Percentiles rank a stretch among this genome's conserved stretches.
Evolutionary conservation across 2,888 invertebrate genomes (phyloP).

Genomic region (Prionchulus punctatus): DNA sequence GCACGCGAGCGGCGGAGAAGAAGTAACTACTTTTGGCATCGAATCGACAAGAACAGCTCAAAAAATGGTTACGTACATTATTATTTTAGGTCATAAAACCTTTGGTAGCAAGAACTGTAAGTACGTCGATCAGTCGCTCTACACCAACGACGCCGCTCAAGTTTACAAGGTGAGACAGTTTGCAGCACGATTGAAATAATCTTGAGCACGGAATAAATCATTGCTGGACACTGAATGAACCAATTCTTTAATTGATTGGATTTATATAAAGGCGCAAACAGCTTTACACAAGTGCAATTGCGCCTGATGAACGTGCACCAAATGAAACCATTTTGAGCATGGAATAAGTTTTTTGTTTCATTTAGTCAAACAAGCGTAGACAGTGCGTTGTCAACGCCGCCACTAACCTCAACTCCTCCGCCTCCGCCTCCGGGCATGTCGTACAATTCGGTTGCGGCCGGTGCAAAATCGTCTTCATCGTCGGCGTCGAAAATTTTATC

Average conservation of each 20-base stretch:
- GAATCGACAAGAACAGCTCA: neutral
- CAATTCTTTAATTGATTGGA: no score
- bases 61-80: no score
- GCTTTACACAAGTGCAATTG: neutral
- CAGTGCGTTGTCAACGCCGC: conserved; percentile 59
- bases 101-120: neutral
- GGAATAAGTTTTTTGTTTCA: neutral
- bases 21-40: neutral
- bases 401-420: conserved; percentile 44
- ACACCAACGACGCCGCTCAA: conserved; percentile 10
- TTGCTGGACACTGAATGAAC: no score
- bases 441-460: conserved; percentile 10
- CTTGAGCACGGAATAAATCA: no score
- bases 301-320: neutral
- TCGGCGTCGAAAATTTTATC: neutral
- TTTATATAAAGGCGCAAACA: neutral
- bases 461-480: neutral
- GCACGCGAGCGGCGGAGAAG: conserved; percentile 12
- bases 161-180: conserved; percentile 1
- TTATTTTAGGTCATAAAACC: conserved; percentile 7
- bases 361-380: conserved; percentile 9
- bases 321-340: no score
- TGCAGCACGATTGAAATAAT: no score
- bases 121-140: conserved; percentile 3
- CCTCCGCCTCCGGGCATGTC: conserved; percentile 4